Base-by-base conservation (phyloP, 2,888 invertebrate species). In the Anarsia innoxiella region DNA sequence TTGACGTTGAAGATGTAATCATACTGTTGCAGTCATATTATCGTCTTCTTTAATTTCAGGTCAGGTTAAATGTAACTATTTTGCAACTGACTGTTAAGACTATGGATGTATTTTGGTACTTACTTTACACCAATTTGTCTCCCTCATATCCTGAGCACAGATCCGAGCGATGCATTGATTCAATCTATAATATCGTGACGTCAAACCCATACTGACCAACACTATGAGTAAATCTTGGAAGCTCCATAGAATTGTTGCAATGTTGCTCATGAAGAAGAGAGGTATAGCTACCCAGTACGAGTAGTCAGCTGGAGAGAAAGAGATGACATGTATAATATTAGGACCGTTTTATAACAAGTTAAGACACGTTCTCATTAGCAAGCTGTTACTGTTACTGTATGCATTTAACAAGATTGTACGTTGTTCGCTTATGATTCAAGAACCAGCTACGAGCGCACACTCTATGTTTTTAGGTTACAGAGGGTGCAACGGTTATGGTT, bases 191-290 rank as follows among this genome's bases (percentile, higher is more conserved):
- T 91, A 92, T 38, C 89, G 86, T 11, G 88, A 86, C 0, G 89
- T 75, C 31, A 93, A 57, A 0, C 91, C 90, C 53, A 89, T 80
- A 53, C 91, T 90, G 0, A 91, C 70, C 1, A 91, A 60, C 45
- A 92, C 88, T 12, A 92, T 87, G 46, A 92, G 86, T 5, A 90
- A 61, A 55, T 92, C 92, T 67, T 89, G 89, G 44, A 88, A 90
- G 51, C 88, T 91, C 91, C 91, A 92, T 0, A 88, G 75, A 27
- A 91, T 88, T 0, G 90, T 91, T 1, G 88, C 86, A 9, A 88
- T 59, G 4, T 63, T 58, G 39, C 67, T 70, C 13, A 89, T 55
- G 44, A 90, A 86, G 1, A 87, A 52, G 1, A 85, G 39, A 3
- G 70, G 62, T 12, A 74, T 25, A 0, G 60, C 68, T 13, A 63